phyloP scores from a whole-genome alignment of 2,797 vertebrate species.

The Arrhamphus sclerolepis region DNA sequence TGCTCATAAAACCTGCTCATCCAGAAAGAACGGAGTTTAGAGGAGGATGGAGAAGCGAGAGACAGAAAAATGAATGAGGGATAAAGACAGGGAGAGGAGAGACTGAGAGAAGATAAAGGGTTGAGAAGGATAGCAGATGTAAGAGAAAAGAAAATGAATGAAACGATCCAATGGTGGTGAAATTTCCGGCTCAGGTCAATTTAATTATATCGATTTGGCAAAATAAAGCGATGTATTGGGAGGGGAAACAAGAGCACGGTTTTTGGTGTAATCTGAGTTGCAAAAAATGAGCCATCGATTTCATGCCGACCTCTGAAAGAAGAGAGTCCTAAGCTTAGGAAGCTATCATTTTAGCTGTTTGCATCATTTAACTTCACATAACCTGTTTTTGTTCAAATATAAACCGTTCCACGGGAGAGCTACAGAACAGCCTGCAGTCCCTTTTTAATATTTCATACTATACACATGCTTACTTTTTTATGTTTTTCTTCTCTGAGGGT shows the following conservation, averaged over 20 bases:
- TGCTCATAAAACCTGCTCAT: conserved; percentile 75
- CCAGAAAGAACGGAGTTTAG: conserved; percentile 75
- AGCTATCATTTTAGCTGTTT: conserved; percentile 16
- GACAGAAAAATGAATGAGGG: conserved; percentile 39
- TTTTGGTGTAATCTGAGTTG: conserved; percentile 6
- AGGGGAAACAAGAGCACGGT: not conserved
- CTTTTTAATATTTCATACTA: not conserved
- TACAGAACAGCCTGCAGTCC: conserved; percentile 6
- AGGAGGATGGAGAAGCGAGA: conserved; percentile 57
- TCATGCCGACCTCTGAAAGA: conserved; percentile 14
- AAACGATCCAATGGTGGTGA: not conserved
- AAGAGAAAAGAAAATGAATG: conserved; percentile 5
- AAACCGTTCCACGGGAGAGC: conserved; percentile 15
- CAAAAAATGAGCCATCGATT: conserved; percentile 4
- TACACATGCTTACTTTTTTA: no score
- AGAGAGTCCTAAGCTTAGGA: not conserved
- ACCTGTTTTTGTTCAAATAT: conserved; percentile 8
- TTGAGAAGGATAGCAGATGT: conserved; percentile 6
- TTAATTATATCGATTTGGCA: not conserved
- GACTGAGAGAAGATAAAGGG: conserved; percentile 22
- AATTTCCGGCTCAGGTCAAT: conserved; percentile 1
- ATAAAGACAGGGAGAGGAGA: conserved; percentile 36
- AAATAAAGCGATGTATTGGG: not conserved
- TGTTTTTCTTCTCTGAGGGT: no score
- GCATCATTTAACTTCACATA: conserved; percentile 34